A percentile compares a stretch with the other conserved stretches of the same genome.
Evolutionary conservation across 2,888 invertebrate species (phyloP).

Genomic region (Lasioglossum pauxillum): DNA sequence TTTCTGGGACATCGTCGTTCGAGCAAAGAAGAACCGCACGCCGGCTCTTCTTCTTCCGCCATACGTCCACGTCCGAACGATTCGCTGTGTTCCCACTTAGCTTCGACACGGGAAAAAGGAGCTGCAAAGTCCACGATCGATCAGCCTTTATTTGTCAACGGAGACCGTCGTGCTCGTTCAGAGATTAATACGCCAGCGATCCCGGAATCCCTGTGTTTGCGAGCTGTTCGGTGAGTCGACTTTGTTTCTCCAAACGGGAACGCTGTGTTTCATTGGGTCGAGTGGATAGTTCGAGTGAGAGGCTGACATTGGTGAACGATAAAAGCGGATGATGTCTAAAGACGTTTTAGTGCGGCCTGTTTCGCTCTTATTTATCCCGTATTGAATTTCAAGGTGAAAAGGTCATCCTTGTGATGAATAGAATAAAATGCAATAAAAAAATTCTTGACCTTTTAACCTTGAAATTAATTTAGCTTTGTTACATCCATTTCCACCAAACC

Average conservation of each 20-base stretch:
- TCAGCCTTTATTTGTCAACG: conserved; percentile 45
- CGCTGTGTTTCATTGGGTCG: background rate
- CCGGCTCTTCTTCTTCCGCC: background rate
- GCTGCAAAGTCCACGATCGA: conserved; percentile 40
- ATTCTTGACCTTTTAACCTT: no score
- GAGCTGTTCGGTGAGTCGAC: background rate
- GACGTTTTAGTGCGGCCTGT: background rate
- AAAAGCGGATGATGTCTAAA: background rate
- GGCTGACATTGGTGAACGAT: background rate
- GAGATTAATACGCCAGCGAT: background rate
- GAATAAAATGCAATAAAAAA: no score
- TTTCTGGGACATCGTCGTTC: conserved; percentile 32
- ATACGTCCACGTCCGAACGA: conserved; percentile 13
- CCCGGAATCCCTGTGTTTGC: background rate
- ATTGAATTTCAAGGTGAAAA: no score
- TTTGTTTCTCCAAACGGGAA: background rate
- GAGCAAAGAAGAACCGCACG: conserved; percentile 6
- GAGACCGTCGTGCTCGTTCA: background rate
- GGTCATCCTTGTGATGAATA: no score
- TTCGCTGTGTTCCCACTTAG: background rate
- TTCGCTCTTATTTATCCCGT: background rate
- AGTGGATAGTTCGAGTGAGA: background rate
- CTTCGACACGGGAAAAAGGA: conserved; percentile 30
- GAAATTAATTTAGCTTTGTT: no score
- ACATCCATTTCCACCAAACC: no score